These are phyloP conservation scores for Eurois occulta DNA, from an alignment of 2,888 invertebrate species.

Conservation along the genomic window DNA sequence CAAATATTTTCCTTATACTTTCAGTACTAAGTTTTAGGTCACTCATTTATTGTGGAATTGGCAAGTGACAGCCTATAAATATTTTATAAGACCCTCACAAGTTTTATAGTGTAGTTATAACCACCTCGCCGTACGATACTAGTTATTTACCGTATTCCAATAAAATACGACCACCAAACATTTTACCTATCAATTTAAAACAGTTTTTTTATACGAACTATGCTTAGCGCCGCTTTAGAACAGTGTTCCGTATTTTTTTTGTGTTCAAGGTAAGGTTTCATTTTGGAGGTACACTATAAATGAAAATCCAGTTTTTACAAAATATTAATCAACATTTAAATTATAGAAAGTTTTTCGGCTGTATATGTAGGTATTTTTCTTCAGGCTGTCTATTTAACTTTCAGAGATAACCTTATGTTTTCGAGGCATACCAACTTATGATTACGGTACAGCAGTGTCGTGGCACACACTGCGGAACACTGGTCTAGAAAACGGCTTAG, in stretches of 20 bases:
- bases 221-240: neutral
- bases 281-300: too few species aligned
- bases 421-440: too few species aligned
- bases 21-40: neutral
- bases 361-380: too few species aligned
- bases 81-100: neutral
- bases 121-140: neutral
- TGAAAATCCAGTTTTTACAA: too few species aligned
- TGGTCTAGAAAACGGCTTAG: neutral
- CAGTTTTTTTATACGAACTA: neutral
- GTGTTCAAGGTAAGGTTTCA: too few species aligned
- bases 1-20: neutral
- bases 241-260: too few species aligned
- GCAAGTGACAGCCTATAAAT: neutral
- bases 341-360: too few species aligned
- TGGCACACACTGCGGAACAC: too few species aligned
- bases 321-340: too few species aligned
- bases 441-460: too few species aligned
- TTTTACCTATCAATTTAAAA: neutral
- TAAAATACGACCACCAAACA: neutral
- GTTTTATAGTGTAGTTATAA: neutral
- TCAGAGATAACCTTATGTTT: too few species aligned
- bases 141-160: constrained; percentile 7
- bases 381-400: too few species aligned
- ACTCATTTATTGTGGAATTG: neutral